phyloP scores from a whole-genome alignment of 2,797 vertebrate genomes.

The Eupleurogrammus muticus region DNA sequence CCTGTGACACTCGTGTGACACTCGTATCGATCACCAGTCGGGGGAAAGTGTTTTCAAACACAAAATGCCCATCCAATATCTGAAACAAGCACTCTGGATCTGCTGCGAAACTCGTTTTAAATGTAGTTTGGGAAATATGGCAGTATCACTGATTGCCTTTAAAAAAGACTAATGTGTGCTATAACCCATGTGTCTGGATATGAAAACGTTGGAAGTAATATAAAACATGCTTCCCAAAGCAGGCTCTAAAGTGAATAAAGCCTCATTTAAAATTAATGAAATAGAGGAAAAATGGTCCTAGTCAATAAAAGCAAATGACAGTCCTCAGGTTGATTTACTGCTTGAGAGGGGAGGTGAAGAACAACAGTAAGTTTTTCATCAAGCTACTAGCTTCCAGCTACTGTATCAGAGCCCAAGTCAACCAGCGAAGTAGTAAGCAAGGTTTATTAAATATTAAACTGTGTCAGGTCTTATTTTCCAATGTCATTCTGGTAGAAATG shows the following conservation, averaged over 20 bases:
- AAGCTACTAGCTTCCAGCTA: conserved; percentile 48
- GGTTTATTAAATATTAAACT: conserved; percentile 76
- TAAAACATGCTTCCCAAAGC: conserved; percentile 64
- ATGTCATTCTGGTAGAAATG: conserved; percentile 37
- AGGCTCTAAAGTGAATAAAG: conserved; percentile 59
- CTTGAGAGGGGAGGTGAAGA: conserved; percentile 32
- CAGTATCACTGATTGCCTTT: conserved; percentile 49
- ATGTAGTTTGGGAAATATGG: conserved; percentile 54
- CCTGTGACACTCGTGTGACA: conserved; percentile 12
- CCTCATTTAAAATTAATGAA: conserved; percentile 80
- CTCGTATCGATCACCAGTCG: conserved; percentile 42
- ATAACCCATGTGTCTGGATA: conserved; percentile 49
- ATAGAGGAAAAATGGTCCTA: conserved; percentile 64
- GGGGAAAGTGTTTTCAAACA: conserved; percentile 45
- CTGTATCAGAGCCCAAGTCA: conserved; percentile 34
- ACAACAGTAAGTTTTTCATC: conserved; percentile 56
- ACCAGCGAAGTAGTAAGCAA: conserved; percentile 43
- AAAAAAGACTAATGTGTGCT: conserved; percentile 58
- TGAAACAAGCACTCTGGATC: conserved; percentile 30
- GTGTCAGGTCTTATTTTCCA: conserved; percentile 56
- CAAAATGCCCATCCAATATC: conserved; percentile 42
- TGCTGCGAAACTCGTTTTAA: conserved; percentile 37
- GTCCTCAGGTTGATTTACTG: conserved; percentile 66
- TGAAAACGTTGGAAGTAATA: conserved; percentile 57
- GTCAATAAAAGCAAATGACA: conserved; percentile 74